Conservation (phyloP, 2,113 vertebrate species). For the Solea solea region DNA sequence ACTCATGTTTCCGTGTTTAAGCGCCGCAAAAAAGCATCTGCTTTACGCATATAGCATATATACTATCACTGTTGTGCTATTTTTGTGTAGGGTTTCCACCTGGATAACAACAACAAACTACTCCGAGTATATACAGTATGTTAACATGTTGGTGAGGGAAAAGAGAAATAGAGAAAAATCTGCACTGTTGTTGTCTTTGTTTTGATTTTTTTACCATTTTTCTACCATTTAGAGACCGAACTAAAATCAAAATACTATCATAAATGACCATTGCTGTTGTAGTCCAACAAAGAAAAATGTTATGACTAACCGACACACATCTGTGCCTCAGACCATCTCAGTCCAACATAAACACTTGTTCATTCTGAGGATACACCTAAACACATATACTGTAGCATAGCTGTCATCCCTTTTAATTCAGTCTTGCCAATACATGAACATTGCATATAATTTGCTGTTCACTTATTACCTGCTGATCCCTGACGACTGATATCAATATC, state of each 20-base stretch:
- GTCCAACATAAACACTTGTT: background rate
- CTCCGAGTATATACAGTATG: too few relatives aligned
- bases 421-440: background rate
- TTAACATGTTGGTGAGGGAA: too few relatives aligned
- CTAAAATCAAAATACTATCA: too few relatives aligned
- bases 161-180: too few relatives aligned
- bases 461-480: background rate
- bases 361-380: background rate
- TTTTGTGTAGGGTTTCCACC: too few relatives aligned
- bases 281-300: too few relatives aligned
- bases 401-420: background rate
- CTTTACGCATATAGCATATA: conserved; percentile 3
- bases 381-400: background rate
- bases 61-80: too few relatives aligned
- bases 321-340: background rate
- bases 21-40: conserved; percentile 3
- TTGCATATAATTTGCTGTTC: background rate
- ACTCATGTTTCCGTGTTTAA: conserved; percentile 24
- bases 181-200: too few relatives aligned
- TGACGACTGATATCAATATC: conserved; percentile 11
- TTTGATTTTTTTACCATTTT: too few relatives aligned
- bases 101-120: too few relatives aligned
- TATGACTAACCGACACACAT: background rate
- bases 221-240: too few relatives aligned
- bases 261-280: too few relatives aligned